Conservation (phyloP, 2,888 invertebrate species). For the Conistra vaccinii region DNA sequence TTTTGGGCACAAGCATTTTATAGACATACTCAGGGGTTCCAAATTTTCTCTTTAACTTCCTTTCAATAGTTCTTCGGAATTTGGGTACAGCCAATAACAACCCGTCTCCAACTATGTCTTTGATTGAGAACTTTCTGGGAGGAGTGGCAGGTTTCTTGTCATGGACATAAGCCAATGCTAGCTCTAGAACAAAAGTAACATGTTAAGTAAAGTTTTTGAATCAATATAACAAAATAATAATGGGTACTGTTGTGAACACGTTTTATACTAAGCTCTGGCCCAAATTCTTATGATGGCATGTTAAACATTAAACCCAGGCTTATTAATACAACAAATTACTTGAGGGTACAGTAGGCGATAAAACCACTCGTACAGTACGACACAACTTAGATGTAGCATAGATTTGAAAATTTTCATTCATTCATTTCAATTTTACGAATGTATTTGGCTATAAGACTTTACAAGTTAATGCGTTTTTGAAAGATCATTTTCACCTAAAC, state of each 20-base stretch:
- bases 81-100: constrained; percentile 96
- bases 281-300: not conserved
- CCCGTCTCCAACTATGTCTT: constrained; percentile 93
- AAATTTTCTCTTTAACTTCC: constrained; percentile 93
- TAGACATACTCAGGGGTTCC: constrained; percentile 92
- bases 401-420: too few relatives aligned
- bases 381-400: too few relatives aligned
- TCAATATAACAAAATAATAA: not conserved
- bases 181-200: constrained; percentile 73
- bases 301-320: not conserved
- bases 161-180: constrained; percentile 80
- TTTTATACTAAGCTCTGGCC: too few relatives aligned
- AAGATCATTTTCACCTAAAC: too few relatives aligned
- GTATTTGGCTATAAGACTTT: too few relatives aligned
- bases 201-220: too few relatives aligned
- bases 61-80: constrained; percentile 94
- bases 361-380: not conserved
- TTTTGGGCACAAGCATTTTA: constrained; percentile 94
- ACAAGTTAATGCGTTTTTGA: too few relatives aligned
- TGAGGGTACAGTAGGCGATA: not conserved
- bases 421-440: too few relatives aligned
- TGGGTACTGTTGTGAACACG: not conserved
- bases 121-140: constrained; percentile 87
- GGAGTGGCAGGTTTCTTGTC: constrained; percentile 67
- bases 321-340: not conserved